These are phyloP conservation scores for Nudaria mundana DNA, from an alignment of 2,888 invertebrate genomes.

Conservation along the genomic window DNA sequence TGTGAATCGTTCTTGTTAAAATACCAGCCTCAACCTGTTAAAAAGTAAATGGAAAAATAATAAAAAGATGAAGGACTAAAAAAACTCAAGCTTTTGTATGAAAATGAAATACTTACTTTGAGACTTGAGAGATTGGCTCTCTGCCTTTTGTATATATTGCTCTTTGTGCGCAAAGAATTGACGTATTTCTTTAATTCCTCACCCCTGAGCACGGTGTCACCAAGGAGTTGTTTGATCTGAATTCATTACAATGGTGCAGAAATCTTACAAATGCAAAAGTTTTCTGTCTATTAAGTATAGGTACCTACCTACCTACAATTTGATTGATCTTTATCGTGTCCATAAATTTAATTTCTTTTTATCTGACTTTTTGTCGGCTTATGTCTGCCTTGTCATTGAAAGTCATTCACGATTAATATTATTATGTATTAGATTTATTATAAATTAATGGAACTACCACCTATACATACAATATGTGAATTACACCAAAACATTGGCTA, in stretches of 20 bases:
- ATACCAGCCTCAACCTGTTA: constrained; percentile 87
- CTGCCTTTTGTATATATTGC: constrained; percentile 90
- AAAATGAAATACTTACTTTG: constrained; percentile 60
- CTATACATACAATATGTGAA: too few relatives aligned
- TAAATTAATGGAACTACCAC: too few relatives aligned
- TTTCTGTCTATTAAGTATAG: too few relatives aligned
- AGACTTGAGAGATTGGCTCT: constrained; percentile 87
- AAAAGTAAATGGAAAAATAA: constrained; percentile 16
- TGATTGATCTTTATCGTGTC: background rate
- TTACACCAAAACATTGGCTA: too few relatives aligned
- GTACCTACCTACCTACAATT: background rate
- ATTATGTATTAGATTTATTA: too few relatives aligned
- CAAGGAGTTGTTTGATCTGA: constrained; percentile 75
- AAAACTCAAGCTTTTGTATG: constrained; percentile 15
- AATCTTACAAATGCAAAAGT: background rate
- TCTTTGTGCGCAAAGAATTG: constrained; percentile 89
- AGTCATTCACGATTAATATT: too few relatives aligned
- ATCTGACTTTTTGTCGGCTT: background rate
- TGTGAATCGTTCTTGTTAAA: constrained; percentile 87
- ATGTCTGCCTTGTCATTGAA: background rate
- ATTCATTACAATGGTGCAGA: constrained; percentile 20
- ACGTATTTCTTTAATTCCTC: constrained; percentile 94
- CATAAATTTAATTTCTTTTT: background rate
- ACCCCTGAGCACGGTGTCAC: constrained; percentile 87
- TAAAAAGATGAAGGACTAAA: background rate